These are phyloP conservation scores for Herpetotheres cachinnans DNA, from an alignment of 2,113 vertebrate species.

Conservation along the genomic window DNA sequence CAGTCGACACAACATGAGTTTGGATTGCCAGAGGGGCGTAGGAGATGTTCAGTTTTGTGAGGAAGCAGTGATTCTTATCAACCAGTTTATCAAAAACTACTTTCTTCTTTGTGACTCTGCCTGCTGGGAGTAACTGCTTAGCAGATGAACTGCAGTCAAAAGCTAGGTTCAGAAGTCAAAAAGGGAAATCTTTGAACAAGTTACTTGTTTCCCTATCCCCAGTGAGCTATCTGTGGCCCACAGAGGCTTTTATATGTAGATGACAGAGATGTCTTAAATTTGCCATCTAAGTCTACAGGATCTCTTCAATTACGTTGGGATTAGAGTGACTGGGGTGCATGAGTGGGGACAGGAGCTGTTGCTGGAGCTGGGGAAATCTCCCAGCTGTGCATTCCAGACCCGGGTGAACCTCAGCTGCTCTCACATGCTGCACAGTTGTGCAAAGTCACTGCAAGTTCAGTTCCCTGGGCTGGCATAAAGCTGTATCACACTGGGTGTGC, in stretches of 20 bases:
- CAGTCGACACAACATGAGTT: neutral
- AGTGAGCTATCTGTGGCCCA: neutral
- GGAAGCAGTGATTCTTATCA: neutral
- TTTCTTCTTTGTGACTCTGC: neutral
- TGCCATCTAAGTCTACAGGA: neutral
- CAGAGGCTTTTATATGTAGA: neutral
- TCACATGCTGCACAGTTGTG: neutral
- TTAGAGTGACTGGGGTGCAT: neutral
- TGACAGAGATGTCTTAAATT: neutral
- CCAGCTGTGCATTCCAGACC: conserved; percentile 12
- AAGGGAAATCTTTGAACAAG: neutral
- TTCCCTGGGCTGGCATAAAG: neutral
- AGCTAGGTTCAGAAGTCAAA: neutral
- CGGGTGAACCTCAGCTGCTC: neutral
- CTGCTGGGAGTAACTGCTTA: neutral
- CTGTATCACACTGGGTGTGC: neutral
- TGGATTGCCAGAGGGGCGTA: neutral
- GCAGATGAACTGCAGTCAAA: neutral
- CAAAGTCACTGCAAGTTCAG: neutral
- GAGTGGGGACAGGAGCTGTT: neutral
- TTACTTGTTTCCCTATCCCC: neutral
- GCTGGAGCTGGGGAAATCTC: neutral
- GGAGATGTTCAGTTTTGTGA: neutral
- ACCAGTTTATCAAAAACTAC: neutral
- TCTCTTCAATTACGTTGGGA: neutral